phyloP scores from a whole-genome alignment of 2,888 invertebrate species.

The Podabrus alpinus region DNA sequence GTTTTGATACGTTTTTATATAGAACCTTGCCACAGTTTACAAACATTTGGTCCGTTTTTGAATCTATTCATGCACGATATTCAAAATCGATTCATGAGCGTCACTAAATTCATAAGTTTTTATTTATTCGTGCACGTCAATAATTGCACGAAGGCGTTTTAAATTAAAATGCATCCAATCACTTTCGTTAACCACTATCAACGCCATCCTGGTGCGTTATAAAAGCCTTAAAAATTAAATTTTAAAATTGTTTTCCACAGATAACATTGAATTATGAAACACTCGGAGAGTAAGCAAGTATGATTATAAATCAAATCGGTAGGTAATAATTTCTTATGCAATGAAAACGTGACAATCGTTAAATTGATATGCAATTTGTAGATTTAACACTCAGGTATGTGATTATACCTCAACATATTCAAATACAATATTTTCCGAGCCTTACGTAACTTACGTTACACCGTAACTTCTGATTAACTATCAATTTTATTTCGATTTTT shows the following conservation, averaged over 20 bases:
- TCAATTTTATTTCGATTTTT: neutral
- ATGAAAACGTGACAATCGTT: neutral
- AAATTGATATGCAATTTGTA: neutral
- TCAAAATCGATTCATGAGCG: neutral
- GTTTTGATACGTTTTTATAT: too few relatives aligned
- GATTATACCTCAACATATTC: neutral
- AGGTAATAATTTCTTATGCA: neutral
- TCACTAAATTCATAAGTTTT: neutral
- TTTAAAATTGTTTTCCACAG: neutral
- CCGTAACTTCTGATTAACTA: neutral
- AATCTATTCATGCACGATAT: too few relatives aligned
- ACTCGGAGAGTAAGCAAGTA: neutral
- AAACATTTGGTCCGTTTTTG: too few relatives aligned
- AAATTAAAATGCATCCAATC: neutral
- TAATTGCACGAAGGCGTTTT: neutral
- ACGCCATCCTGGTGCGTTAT: neutral
- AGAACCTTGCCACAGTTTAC: too few relatives aligned
- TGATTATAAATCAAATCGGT: neutral
- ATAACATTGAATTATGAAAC: neutral
- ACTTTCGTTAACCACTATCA: neutral
- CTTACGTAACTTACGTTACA: too few relatives aligned
- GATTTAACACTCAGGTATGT: neutral
- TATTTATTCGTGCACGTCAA: neutral
- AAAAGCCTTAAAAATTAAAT: neutral
- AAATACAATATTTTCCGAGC: neutral